phyloP scores from a whole-genome alignment of 92 coral and sea anemone genomes.

The Zoanthus sociatus region DNA sequence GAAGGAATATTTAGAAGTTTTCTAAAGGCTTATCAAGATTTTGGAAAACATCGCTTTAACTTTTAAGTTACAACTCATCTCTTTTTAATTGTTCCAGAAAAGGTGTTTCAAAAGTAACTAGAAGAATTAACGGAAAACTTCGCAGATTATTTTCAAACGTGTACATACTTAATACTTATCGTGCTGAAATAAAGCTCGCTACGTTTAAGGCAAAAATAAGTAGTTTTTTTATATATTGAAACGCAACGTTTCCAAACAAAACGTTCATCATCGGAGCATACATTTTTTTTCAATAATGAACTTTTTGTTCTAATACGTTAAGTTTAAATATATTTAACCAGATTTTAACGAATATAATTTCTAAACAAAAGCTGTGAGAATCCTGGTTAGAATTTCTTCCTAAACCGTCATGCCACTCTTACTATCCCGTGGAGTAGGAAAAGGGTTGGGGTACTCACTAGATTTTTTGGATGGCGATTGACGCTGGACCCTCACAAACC shows the following conservation, averaged over 20 bases:
- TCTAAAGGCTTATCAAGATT: not conserved
- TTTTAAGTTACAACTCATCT: conserved; percentile 6
- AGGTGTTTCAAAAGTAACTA: conserved; percentile 2
- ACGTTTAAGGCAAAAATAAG: not conserved
- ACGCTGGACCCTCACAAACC: too few species aligned
- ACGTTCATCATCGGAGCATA: conserved; percentile 6
- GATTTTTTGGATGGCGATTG: not conserved
- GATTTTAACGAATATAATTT: not conserved
- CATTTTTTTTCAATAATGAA: conserved; percentile 1
- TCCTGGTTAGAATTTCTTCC: not conserved
- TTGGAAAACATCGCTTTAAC: conserved; percentile 8
- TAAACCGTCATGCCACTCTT: conserved; percentile 1
- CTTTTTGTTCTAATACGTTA: not conserved
- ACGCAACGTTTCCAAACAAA: conserved; percentile 5
- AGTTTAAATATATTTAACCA: conserved; percentile 1
- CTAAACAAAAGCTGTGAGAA: not conserved
- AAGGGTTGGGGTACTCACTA: conserved; percentile 2
- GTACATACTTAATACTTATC: conserved; percentile 11
- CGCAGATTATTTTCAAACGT: not conserved
- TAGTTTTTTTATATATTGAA: conserved; percentile 7
- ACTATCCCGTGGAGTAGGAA: conserved; percentile 6
- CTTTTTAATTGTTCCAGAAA: conserved; percentile 3
- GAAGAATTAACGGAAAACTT: conserved; percentile 8
- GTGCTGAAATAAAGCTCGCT: conserved; percentile 1
- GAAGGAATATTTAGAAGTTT: too few species aligned